Evolutionary conservation across 2,113 vertebrate species (phyloP).

Genomic region (Mesembrinibis cayennensis): DNA sequence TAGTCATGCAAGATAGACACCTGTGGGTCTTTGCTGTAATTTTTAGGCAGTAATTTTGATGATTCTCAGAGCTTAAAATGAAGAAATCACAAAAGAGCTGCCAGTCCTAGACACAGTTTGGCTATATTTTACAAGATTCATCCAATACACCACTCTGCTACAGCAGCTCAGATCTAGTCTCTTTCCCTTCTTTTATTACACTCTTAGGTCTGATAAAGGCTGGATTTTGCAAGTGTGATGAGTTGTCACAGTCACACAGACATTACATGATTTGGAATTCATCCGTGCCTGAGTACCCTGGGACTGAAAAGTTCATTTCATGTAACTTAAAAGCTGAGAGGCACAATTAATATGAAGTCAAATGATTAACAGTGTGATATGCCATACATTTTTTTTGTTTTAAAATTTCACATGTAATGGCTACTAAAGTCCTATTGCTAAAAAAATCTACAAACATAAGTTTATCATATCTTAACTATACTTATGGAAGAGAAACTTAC

Average conservation of each 20-base stretch:
- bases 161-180: background rate
- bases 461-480: background rate
- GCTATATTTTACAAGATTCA: background rate
- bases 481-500: background rate
- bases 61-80: background rate
- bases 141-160: background rate
- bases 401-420: background rate
- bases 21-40: background rate
- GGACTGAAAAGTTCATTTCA: background rate
- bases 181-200: background rate
- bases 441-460: background rate
- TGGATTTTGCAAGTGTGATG: background rate
- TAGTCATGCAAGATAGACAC: background rate
- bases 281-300: background rate
- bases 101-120: background rate
- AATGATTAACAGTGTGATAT: background rate
- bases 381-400: background rate
- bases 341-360: background rate
- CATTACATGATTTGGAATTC: background rate
- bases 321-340: background rate
- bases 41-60: background rate
- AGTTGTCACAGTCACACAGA: background rate
- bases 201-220: background rate
- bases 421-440: background rate
- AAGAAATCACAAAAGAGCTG: background rate